Percentiles rank a stretch among this genome's conserved stretches.
phyloP scores from a whole-genome alignment of 2,888 invertebrate genomes.

The Ceraclea dissimilis region DNA sequence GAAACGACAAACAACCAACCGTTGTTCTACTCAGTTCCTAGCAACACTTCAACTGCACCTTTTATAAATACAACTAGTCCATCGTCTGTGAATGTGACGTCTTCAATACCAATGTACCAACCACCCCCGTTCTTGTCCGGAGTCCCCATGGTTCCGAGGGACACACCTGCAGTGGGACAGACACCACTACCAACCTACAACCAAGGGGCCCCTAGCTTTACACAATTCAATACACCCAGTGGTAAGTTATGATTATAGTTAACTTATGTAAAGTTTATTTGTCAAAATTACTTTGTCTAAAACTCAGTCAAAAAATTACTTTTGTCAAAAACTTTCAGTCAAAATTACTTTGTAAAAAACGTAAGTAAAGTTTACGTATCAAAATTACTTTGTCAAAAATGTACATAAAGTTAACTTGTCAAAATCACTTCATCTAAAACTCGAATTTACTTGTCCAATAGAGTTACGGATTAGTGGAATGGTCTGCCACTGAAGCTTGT shows the following conservation, averaged over 20 bases:
- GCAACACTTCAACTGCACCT: neutral
- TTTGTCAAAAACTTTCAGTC: no score
- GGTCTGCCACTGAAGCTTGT: no score
- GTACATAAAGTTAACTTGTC: no score
- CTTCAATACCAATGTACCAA: slow-evolving; percentile 24
- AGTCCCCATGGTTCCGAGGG: slow-evolving; percentile 40
- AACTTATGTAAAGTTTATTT: neutral
- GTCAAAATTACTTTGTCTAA: no score
- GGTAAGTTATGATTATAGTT: slow-evolving; percentile 33
- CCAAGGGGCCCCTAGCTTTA: slow-evolving; percentile 3
- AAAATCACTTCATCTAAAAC: no score
- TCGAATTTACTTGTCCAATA: no score
- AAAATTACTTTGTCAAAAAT: no score
- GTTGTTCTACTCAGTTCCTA: slow-evolving; percentile 10
- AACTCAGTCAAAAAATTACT: no score
- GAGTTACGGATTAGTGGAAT: no score
- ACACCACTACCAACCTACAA: slow-evolving; percentile 18
- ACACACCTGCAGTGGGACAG: slow-evolving; percentile 11
- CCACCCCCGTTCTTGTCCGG: slow-evolving; percentile 46
- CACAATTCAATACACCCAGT: slow-evolving; percentile 31
- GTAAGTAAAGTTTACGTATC: no score
- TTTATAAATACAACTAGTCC: neutral
- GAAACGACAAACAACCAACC: slow-evolving; percentile 11
- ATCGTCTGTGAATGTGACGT: slow-evolving; percentile 30
- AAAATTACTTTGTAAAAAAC: no score